A percentile compares a stretch with the other conserved stretches of the same genome.
Conservation (phyloP, 2,113 vertebrate species). For the Scomber scombrus region DNA sequence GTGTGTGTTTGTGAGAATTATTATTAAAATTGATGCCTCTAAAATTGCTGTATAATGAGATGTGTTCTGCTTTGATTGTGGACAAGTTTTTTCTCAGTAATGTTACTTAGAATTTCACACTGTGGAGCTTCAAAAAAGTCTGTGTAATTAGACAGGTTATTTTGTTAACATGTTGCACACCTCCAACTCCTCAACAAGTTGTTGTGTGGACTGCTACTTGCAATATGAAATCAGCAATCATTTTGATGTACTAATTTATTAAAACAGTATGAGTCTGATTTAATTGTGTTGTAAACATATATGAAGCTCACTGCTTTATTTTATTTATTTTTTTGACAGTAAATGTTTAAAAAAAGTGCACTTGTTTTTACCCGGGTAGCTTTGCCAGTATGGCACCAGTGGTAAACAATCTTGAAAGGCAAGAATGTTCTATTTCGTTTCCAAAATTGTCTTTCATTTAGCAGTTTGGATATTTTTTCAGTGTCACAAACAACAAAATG, state of each 20-base stretch:
- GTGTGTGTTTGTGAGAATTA: conserved; percentile 13
- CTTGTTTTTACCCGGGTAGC: neutral
- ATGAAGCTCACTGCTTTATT: too few species aligned
- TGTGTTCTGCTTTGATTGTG: neutral
- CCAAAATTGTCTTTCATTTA: neutral
- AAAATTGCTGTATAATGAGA: neutral
- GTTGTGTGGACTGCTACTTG: too few species aligned
- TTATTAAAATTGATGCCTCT: neutral
- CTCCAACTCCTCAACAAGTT: too few species aligned
- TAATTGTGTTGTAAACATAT: too few species aligned
- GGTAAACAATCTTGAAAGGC: neutral
- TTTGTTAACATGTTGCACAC: too few species aligned
- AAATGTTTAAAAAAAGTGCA: too few species aligned
- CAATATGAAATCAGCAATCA: too few species aligned
- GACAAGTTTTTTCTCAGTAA: neutral
- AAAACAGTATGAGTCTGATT: too few species aligned
- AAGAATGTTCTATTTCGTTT: neutral
- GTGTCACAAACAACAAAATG: neutral
- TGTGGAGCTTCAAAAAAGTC: too few species aligned
- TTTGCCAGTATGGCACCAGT: neutral
- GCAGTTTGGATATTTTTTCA: neutral
- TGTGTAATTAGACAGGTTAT: too few species aligned
- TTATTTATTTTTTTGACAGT: too few species aligned
- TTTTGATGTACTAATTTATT: too few species aligned
- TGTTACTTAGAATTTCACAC: neutral